Evolutionary conservation across 2,113 vertebrate genomes (phyloP).

Genomic region (Hypomesus transpacificus): DNA sequence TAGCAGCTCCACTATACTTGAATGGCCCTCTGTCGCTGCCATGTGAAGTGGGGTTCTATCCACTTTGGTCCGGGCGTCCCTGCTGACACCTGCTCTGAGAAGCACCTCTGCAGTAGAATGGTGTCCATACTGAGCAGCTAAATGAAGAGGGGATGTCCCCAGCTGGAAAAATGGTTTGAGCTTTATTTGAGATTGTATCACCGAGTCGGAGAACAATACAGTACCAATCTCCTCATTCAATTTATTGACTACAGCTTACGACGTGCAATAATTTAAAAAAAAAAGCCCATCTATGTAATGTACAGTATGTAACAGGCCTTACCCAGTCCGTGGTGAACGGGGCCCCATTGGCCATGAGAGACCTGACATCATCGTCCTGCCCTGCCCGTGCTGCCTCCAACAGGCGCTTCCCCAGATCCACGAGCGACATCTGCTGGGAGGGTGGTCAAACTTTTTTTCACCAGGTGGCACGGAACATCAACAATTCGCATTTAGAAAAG

Average conservation of each 20-base stretch:
- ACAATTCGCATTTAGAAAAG: too few species aligned
- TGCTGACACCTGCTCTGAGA: constrained; percentile 76
- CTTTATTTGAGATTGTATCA: background rate
- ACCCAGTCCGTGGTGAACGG: constrained; percentile 80
- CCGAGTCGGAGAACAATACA: background rate
- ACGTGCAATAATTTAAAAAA: background rate
- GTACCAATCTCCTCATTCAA: background rate
- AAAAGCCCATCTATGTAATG: background rate
- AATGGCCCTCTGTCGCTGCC: constrained; percentile 75
- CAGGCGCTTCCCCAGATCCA: constrained; percentile 75
- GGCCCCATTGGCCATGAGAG: constrained; percentile 74
- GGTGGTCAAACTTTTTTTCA: constrained; percentile 5
- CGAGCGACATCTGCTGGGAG: constrained; percentile 74
- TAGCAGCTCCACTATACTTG: constrained; percentile 72
- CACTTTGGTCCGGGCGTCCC: constrained; percentile 80
- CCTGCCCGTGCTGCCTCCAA: constrained; percentile 75
- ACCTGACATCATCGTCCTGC: constrained; percentile 77
- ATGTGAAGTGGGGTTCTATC: constrained; percentile 79
- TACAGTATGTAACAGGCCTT: constrained; percentile 14
- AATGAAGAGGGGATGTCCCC: constrained; percentile 77
- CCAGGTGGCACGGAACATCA: too few species aligned
- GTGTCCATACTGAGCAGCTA: constrained; percentile 77
- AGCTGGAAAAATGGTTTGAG: constrained; percentile 60
- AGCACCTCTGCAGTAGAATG: constrained; percentile 78
- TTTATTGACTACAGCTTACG: too few species aligned